Evolutionary conservation across 2,797 vertebrate species (phyloP).

Genomic region (Molossus molossus): DNA sequence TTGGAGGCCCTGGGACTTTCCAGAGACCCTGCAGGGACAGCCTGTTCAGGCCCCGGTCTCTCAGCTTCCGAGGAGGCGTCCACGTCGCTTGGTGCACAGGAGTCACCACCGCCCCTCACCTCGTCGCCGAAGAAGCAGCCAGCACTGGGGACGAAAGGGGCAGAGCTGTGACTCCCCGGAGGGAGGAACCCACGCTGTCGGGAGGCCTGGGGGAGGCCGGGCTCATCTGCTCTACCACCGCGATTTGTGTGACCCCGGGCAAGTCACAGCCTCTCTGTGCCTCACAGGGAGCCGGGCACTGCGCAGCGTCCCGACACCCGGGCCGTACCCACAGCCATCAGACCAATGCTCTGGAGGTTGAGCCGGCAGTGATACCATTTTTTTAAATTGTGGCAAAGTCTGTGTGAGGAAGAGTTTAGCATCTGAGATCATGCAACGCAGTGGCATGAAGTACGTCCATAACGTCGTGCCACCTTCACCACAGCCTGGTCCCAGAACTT

Average conservation of each 20-base stretch:
- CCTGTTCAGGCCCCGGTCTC: slow-evolving; percentile 75
- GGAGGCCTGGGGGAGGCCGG: background rate
- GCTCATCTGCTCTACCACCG: rapidly evolving
- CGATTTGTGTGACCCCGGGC: background rate
- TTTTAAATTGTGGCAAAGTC: background rate
- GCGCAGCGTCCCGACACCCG: background rate
- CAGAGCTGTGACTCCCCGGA: background rate
- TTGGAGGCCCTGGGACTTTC: slow-evolving; percentile 75
- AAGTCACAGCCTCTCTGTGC: too few relatives aligned
- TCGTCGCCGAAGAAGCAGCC: slow-evolving; percentile 98
- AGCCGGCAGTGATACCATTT: rapidly evolving
- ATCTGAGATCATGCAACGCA: background rate
- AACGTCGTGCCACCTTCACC: background rate
- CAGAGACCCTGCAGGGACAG: slow-evolving; percentile 62
- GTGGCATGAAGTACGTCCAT: background rate
- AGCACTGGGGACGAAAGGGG: slow-evolving; percentile 90
- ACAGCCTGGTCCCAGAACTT: background rate
- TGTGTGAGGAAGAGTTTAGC: rapidly evolving
- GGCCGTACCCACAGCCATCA: background rate
- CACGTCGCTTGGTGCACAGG: slow-evolving; percentile 90
- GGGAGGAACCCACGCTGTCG: rapidly evolving
- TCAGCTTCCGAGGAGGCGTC: slow-evolving; percentile 91
- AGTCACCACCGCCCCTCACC: slow-evolving; percentile 92
- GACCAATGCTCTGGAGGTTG: rapidly evolving
- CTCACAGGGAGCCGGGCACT: rapidly evolving